Percentiles rank a stretch among this genome's conserved stretches.
phyloP scores from a whole-genome alignment of 2,888 invertebrate species.

The Plagiodera versicolora region DNA sequence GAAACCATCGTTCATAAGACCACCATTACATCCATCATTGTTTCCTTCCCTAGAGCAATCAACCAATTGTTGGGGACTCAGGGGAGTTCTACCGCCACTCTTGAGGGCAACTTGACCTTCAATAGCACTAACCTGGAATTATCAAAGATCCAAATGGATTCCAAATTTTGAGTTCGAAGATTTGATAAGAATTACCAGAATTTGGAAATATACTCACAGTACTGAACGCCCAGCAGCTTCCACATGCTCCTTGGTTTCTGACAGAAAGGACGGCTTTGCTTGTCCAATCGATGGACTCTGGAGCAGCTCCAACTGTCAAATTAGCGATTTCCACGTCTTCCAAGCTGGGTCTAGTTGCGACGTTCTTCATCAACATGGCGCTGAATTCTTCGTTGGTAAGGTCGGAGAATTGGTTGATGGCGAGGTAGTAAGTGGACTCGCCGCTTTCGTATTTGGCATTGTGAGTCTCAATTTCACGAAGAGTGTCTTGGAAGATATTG shows the following conservation, averaged over 20 bases:
- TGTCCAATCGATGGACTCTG: slow-evolving; percentile 3
- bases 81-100: slow-evolving; percentile 73
- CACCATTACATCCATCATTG: slow-evolving; percentile 84
- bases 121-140: slow-evolving; percentile 67
- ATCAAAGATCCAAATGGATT: no score
- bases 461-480: slow-evolving; percentile 9
- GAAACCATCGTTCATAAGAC: slow-evolving; percentile 75
- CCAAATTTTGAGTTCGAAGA: no score
- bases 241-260: not conserved
- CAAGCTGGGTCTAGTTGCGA: not conserved
- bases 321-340: not conserved
- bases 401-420: not conserved
- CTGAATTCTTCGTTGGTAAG: not conserved
- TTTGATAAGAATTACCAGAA: not conserved
- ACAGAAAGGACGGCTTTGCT: not conserved
- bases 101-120: slow-evolving; percentile 87
- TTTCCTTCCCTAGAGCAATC: slow-evolving; percentile 67
- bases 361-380: not conserved
- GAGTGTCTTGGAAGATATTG: slow-evolving; percentile 12
- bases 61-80: slow-evolving; percentile 82
- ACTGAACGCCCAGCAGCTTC: slow-evolving; percentile 6
- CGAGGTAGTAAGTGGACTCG: slow-evolving; percentile 4
- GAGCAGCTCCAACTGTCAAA: not conserved
- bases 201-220: not conserved
- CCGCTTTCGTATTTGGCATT: slow-evolving; percentile 17